Base-by-base conservation (phyloP, 2,888 invertebrate genomes). In the Melitaea athalia region DNA sequence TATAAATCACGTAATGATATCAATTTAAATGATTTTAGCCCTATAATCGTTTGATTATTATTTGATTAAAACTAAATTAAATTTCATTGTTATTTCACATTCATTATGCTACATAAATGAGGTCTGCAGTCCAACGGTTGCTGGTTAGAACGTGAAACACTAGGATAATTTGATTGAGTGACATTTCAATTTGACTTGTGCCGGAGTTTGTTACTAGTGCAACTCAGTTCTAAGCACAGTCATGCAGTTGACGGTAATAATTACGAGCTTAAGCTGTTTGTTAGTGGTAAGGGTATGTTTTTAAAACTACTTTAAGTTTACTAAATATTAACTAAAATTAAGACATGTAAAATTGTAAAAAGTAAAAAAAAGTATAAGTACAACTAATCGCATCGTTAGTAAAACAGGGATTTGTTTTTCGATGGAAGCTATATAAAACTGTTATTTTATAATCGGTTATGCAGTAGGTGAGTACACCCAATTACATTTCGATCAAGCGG, bases 401-500 rank as follows among this genome's bases (percentile, higher is more conserved):
- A 55, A n/a, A 10, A 42, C 14, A 55, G 53, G 1, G 53, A 5
- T 14, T 31, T 14, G 31, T 64, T 49, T 33, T 31, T 38, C 45
- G 17, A 15, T 59, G 55, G 50, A 43, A 31, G 42, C 60, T 52
- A 63, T 67, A 70, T 62, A 57, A 65, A 70, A 70, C 74, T 68
- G 74, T 75, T 75, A 77, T 74, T 76, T 76, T 71, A 76, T 77
- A 78, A 77, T 76, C 74, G 72, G 65, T 55, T 69, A 76, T 82
- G 80, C 79, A 80, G 78, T 84, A 87, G 86, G 86, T 88, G 84
- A 86, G 81, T 80, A 80, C 80, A 83, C 81, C 82, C 88, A 90
- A 91, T 91, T 91, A 91, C 77, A 81, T 86, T 87, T 88, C 88
- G 89, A 91, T 91, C 87, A 88, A 85, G 76, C 77, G 77, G 53